Evolutionary conservation across 2,888 invertebrate genomes (phyloP), one percentile per base, ranked within the genome.

Genomic region (Drosophila cognata): DNA sequence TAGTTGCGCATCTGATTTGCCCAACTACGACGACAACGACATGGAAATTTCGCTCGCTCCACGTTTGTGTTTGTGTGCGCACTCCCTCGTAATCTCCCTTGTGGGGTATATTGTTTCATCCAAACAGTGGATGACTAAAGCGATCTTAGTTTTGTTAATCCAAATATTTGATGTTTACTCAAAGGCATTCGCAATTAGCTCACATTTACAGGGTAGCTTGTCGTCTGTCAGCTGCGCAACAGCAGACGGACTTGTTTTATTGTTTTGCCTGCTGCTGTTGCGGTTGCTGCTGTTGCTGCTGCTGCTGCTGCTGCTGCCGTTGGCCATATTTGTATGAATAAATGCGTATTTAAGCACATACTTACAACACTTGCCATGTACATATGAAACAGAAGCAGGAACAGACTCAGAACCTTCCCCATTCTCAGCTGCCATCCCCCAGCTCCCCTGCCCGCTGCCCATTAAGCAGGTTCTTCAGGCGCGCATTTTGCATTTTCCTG

Each of bases 261-360:
- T 86, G 83, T 86, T 82, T 79, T 80, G 78, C 73, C 72, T 62
- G 79, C 82, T 85, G 82, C 75, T 65, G 68, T 69, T 87, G 73
- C 81, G 56, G 67, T 68, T 66, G 59, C 59, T 11, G 21, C 21
- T 21, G 21, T 21, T 66, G 69, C 60, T 43, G 59, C 68, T 56
- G 73, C 71, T 43, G 59, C 68, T 56, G 73, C 71, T 83, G 81
- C 70, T 57, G 87, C 59, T 81, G 76, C 90, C 71, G 81, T 76
- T 87, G 80, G 89, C 87, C 87, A 88, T 88, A 90, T 88, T 88
- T 90, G 90, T 81, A 82, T 91, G 91, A 90, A 89, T 89, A 86
- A 90, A 89, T 91, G 91, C 89, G 91, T 91, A 91, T 91, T 91
- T 89, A 90, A 91, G 83, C 91, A 83, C 89, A 85, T 89, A 89